Conservation (phyloP, 2,113 vertebrate genomes). For the Sakesphorus luctuosus region DNA sequence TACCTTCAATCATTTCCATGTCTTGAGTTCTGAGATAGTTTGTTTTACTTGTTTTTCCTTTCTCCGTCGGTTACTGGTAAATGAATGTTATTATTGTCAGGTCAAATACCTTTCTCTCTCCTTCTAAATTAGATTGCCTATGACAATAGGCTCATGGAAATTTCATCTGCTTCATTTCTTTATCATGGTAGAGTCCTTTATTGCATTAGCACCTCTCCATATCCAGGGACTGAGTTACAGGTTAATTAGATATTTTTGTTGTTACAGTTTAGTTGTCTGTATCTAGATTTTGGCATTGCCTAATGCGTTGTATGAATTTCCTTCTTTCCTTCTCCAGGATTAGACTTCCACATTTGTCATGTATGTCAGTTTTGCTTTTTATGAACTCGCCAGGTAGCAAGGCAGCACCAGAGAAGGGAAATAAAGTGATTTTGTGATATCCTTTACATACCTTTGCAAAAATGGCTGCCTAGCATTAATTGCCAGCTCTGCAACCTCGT, state of each 20-base stretch:
- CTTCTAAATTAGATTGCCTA: slow-evolving; percentile 22
- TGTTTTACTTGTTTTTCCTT: neutral
- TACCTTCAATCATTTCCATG: neutral
- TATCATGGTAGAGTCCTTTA: slow-evolving; percentile 28
- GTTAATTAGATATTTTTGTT: slow-evolving; percentile 46
- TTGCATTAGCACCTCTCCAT: neutral
- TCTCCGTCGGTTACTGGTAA: neutral
- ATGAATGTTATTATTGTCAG: slow-evolving; percentile 22
- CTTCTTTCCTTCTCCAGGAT: neutral
- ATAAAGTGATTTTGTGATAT: neutral
- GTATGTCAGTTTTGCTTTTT: neutral
- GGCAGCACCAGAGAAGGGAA: neutral
- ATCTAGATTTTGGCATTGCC: slow-evolving; percentile 11
- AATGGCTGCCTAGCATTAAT: neutral
- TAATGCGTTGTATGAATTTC: neutral
- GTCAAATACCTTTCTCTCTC: slow-evolving; percentile 3
- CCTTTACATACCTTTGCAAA: neutral
- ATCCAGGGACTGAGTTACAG: slow-evolving; percentile 15
- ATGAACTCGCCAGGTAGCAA: neutral
- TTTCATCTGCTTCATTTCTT: slow-evolving; percentile 46
- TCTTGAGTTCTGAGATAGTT: neutral
- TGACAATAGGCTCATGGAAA: slow-evolving; percentile 33
- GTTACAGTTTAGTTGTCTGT: neutral
- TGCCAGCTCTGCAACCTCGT: neutral
- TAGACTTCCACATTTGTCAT: neutral